Conservation (phyloP, 37 sponge, comb jelly and placozoan species). For the Axinella damicornis region DNA sequence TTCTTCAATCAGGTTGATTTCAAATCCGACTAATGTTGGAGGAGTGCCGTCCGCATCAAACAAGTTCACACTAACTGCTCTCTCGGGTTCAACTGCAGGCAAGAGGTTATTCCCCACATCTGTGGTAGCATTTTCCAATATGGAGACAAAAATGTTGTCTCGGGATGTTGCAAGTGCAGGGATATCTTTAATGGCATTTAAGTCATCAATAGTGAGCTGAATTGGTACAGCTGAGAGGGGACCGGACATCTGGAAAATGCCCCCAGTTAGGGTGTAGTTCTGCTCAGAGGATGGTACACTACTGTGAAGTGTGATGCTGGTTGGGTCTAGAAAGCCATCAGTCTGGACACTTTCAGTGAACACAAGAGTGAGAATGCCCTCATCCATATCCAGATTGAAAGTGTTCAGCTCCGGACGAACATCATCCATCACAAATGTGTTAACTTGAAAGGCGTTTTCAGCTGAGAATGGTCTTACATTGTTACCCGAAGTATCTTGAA, state of each 20-base stretch:
- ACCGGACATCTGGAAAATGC: slow-evolving; percentile 20
- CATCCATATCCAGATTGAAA: slow-evolving; percentile 83
- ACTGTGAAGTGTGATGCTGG: slow-evolving; percentile 60
- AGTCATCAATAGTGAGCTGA: slow-evolving; percentile 32
- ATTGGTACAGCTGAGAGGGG: slow-evolving; percentile 49
- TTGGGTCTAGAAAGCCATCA: slow-evolving; percentile 38
- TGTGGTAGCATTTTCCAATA: slow-evolving; percentile 42
- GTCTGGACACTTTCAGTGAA: slow-evolving; percentile 78
- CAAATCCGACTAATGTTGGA: slow-evolving; percentile 77
- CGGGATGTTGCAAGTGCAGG: slow-evolving; percentile 53
- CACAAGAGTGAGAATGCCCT: slow-evolving; percentile 70
- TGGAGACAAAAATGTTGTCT: slow-evolving; percentile 54
- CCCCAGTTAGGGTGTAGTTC: slow-evolving; percentile 50
- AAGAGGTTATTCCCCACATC: slow-evolving; percentile 60
- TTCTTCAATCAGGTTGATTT: slow-evolving; percentile 68
- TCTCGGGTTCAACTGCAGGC: slow-evolving; percentile 4
- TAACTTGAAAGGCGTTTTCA: slow-evolving; percentile 63
- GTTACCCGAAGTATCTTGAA: slow-evolving; percentile 78
- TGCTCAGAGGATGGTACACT: slow-evolving; percentile 7
- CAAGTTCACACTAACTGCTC: slow-evolving; percentile 30
- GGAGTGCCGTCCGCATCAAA: slow-evolving; percentile 62
- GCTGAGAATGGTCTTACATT: slow-evolving; percentile 29
- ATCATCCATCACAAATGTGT: slow-evolving; percentile 39
- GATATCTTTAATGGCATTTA: slow-evolving; percentile 76
- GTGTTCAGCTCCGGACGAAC: slow-evolving; percentile 52